These are phyloP conservation scores for Dinomys branickii DNA, from an alignment of 2,113 vertebrate species.

Conservation along the genomic window DNA sequence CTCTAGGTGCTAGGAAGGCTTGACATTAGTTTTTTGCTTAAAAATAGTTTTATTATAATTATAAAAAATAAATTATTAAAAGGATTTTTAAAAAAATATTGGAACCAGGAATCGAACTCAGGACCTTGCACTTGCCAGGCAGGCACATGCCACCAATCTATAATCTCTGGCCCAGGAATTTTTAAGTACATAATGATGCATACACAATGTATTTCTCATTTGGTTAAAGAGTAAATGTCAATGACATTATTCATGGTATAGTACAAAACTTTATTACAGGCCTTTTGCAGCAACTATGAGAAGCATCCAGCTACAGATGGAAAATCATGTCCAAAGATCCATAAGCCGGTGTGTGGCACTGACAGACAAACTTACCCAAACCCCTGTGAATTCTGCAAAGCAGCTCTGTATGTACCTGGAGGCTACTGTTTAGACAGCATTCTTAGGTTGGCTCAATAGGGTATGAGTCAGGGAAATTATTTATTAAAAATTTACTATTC, in stretches of 20 bases:
- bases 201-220: neutral
- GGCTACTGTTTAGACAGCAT: neutral
- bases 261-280: constrained; percentile 12
- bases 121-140: too few species aligned
- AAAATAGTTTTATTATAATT: neutral
- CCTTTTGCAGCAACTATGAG: constrained; percentile 56
- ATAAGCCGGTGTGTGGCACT: constrained; percentile 62
- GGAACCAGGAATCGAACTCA: too few species aligned
- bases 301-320: neutral
- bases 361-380: constrained; percentile 65
- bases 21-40: too few species aligned
- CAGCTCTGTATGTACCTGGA: constrained; percentile 37
- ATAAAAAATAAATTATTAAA: neutral
- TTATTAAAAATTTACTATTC: neutral
- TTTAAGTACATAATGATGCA: neutral
- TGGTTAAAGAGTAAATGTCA: neutral
- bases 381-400: constrained; percentile 69
- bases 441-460: neutral
- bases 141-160: too few species aligned
- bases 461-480: neutral
- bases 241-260: neutral
- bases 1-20: neutral
- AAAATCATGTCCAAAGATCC: constrained; percentile 45
- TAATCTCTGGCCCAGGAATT: neutral
- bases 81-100: neutral